Evolutionary conservation across 2,888 invertebrate species (phyloP).

Genomic region (Himalopsyche tibetana): DNA sequence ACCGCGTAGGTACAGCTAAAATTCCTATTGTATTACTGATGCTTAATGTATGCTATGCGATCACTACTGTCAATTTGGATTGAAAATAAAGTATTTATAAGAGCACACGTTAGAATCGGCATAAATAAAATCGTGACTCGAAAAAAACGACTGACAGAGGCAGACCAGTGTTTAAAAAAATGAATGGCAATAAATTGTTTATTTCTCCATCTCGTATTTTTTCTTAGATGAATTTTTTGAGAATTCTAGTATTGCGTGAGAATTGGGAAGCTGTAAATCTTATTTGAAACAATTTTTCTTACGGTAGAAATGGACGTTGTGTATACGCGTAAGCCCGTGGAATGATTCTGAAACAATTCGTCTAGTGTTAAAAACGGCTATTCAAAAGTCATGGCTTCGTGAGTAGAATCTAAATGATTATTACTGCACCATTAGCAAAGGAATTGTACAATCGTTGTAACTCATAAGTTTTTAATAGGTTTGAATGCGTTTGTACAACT

Average conservation of each 20-base stretch:
- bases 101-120: constrained; percentile 23
- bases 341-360: no score
- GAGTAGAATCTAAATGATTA: no score
- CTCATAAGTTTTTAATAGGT: no score
- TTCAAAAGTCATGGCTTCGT: no score
- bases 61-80: constrained; percentile 17
- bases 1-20: no score
- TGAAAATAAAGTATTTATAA: background rate
- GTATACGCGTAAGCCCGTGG: background rate
- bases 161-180: constrained; percentile 11
- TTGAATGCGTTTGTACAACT: no score
- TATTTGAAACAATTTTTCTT: constrained; percentile 23
- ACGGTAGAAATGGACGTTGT: background rate
- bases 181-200: constrained; percentile 47
- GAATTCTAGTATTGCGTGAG: constrained; percentile 33
- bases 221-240: background rate
- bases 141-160: constrained; percentile 38
- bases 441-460: no score
- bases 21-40: no score
- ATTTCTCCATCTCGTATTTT: constrained; percentile 45
- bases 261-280: constrained; percentile 32
- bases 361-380: no score
- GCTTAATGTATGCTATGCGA: background rate
- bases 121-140: constrained; percentile 41
- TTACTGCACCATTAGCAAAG: no score